Percentiles rank a stretch among this genome's conserved stretches.
These are phyloP conservation scores for Oophaga pumilio DNA, from an alignment of 2,113 vertebrate genomes.

Conservation along the genomic window DNA sequence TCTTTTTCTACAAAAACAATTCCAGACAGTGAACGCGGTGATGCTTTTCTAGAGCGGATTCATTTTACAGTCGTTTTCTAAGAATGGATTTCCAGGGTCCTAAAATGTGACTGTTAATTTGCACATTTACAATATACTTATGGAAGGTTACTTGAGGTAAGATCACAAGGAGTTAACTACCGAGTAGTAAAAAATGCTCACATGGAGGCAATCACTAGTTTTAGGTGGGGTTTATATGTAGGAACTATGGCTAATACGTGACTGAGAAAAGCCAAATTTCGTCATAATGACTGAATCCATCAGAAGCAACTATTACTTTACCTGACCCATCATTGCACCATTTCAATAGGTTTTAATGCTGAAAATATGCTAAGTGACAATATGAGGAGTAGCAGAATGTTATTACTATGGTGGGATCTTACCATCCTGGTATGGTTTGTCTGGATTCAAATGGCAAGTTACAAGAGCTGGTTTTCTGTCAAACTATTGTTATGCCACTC, in stretches of 20 bases:
- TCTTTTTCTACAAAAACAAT: not conserved
- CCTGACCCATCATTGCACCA: not conserved
- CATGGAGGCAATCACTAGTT: not conserved
- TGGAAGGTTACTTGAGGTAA: constrained; percentile 35
- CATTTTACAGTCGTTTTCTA: not conserved
- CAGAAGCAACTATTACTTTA: not conserved
- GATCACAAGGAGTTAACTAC: not conserved
- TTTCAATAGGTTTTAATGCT: not conserved
- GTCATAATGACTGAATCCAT: not conserved
- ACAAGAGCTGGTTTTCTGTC: not conserved
- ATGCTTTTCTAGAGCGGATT: not conserved
- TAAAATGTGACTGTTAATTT: constrained; percentile 20
- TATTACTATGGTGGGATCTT: not conserved
- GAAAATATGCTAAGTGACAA: not conserved
- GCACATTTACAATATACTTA: constrained; percentile 7
- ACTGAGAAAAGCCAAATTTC: not conserved
- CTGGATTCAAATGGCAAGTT: not conserved
- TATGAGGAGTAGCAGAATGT: not conserved
- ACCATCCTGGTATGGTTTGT: not conserved
- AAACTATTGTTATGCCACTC: not conserved
- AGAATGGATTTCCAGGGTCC: constrained; percentile 10
- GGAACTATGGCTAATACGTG: not conserved
- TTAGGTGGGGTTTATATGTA: not conserved
- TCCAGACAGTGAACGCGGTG: constrained; percentile 1
- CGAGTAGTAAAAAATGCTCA: not conserved